Evolutionary conservation across 1,140 invertebrate species (phyloP).

Genomic region (Tigriopus japonicus): DNA sequence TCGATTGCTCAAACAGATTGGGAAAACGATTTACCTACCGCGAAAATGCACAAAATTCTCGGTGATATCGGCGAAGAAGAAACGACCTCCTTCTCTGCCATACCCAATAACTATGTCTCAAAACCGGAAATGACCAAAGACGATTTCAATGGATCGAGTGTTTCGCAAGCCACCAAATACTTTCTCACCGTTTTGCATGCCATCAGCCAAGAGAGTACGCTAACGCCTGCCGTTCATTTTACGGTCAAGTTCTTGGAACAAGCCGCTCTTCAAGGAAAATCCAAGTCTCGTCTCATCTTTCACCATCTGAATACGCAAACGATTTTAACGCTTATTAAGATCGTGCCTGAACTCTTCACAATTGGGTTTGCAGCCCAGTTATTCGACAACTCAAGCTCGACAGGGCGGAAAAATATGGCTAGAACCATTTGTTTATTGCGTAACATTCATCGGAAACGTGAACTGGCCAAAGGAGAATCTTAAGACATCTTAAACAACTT

Average conservation of each 20-base stretch:
- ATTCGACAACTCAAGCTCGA: neutral
- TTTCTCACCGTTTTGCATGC: neutral
- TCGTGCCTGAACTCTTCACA: conserved; percentile 5
- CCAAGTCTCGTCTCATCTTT: neutral
- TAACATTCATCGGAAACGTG: neutral
- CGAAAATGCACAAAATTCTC: neutral
- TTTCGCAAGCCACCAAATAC: neutral
- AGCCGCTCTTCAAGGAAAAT: neutral
- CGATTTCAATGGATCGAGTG: neutral
- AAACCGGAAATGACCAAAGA: neutral
- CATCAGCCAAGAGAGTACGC: neutral
- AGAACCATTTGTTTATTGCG: conserved; percentile 3
- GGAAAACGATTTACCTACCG: neutral
- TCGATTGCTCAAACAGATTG: neutral
- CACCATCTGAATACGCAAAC: neutral
- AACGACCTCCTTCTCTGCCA: neutral
- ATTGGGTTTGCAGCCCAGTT: neutral
- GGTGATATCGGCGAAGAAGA: neutral
- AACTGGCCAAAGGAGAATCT: too few relatives aligned
- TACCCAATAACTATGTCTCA: neutral
- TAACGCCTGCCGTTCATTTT: neutral
- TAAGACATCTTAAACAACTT: too few relatives aligned
- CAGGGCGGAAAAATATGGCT: conserved; percentile 9
- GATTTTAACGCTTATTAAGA: neutral
- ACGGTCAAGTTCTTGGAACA: conserved; percentile 1